Conservation (phyloP, 2,888 invertebrate species). For the Meloe dianella region DNA sequence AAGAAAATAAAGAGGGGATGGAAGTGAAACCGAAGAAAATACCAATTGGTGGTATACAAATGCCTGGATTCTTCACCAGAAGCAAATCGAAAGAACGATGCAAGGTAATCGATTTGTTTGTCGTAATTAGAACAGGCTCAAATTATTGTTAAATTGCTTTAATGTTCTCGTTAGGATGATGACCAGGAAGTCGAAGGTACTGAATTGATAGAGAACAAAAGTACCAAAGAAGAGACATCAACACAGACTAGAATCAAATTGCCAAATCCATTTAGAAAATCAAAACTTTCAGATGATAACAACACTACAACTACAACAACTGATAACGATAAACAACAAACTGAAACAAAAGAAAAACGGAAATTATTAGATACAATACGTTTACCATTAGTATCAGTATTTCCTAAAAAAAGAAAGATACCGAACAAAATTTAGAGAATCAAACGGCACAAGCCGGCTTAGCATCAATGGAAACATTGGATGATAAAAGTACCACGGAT, state of each 20-base stretch:
- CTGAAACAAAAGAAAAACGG: conserved; percentile 57
- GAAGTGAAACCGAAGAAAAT: conserved; percentile 83
- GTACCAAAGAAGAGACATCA: conserved; percentile 49
- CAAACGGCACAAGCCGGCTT: conserved; percentile 68
- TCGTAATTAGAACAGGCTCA: no score
- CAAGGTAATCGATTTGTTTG: conserved; percentile 64
- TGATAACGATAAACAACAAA: conserved; percentile 6
- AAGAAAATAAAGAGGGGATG: conserved; percentile 70
- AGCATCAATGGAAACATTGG: conserved; percentile 83
- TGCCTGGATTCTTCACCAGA: conserved; percentile 84
- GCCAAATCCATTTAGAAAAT: conserved; percentile 65
- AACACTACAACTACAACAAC: conserved; percentile 12
- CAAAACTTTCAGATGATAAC: conserved; percentile 49
- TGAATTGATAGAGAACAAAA: conserved; percentile 52
- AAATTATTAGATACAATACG: conserved; percentile 67
- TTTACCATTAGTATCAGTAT: conserved; percentile 66
- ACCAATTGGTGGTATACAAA: conserved; percentile 86
- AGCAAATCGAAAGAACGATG: conserved; percentile 76
- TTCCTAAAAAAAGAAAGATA: conserved; percentile 60
- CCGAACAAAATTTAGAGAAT: conserved; percentile 53
- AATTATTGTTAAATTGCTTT: not conserved
- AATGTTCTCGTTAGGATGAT: conserved; percentile 53
- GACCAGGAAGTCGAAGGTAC: conserved; percentile 59
- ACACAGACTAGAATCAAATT: conserved; percentile 59
- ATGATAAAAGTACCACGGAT: conserved; percentile 73